A percentile compares a stretch with the other conserved stretches of the same genome.
Conservation (phyloP, 2,113 vertebrate species). For the Perca fluviatilis region DNA sequence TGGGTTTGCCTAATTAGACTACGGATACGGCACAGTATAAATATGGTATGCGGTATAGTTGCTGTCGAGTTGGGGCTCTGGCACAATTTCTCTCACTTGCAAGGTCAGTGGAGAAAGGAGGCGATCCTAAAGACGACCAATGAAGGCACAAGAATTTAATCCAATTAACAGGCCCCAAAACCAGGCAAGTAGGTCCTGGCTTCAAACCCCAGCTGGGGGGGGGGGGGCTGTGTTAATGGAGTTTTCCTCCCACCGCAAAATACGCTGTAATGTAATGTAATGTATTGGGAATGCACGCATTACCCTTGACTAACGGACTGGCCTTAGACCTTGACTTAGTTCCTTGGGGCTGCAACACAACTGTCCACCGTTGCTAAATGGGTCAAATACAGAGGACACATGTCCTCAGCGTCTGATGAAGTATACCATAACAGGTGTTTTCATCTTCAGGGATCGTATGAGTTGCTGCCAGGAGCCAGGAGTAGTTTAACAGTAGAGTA, state of each 20-base stretch:
- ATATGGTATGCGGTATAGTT: neutral
- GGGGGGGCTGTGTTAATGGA: neutral
- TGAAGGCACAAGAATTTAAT: neutral
- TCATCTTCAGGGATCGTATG: constrained; percentile 17
- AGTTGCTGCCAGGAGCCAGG: constrained; percentile 30
- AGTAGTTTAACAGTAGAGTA: neutral
- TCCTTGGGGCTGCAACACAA: constrained; percentile 16
- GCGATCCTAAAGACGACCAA: neutral
- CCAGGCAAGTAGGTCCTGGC: neutral
- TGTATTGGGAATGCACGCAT: neutral
- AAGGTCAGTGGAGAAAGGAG: neutral
- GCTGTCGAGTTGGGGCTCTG: neutral
- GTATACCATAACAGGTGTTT: constrained; percentile 28
- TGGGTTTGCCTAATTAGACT: constrained; percentile 1
- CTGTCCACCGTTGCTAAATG: constrained; percentile 10
- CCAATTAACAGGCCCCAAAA: neutral
- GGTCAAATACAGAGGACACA: constrained; percentile 24
- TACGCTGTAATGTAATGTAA: neutral
- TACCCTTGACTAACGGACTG: neutral
- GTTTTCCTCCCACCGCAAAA: neutral
- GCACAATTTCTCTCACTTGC: neutral
- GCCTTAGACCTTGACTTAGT: constrained; percentile 9
- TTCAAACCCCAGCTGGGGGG: neutral
- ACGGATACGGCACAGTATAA: neutral
- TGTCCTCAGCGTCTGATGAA: constrained; percentile 36